phyloP scores from a whole-genome alignment of 2,113 vertebrate species.

The Echinops telfairi region DNA sequence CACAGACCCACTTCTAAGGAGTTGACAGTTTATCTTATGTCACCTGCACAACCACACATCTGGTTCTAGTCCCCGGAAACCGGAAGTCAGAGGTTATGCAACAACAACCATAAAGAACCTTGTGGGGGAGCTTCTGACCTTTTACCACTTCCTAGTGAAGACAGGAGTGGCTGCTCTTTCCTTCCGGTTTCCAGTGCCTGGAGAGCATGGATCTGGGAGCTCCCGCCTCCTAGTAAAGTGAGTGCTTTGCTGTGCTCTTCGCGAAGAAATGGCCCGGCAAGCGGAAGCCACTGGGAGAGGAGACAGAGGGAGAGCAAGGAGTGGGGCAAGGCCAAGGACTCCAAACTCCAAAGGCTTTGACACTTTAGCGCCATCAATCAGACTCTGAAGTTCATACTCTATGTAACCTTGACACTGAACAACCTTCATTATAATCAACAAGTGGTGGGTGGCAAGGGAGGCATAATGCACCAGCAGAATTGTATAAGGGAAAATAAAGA shows the following conservation, averaged over 20 bases:
- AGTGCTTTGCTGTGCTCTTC: not conserved
- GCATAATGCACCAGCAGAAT: not conserved
- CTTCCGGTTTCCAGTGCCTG: not conserved
- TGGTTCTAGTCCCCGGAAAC: not conserved
- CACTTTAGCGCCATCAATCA: not conserved
- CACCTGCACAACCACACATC: not conserved
- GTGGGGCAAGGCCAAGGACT: not conserved
- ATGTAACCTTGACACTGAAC: not conserved
- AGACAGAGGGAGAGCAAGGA: not conserved
- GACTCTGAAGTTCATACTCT: not conserved
- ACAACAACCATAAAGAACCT: not conserved
- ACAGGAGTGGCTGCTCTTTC: not conserved
- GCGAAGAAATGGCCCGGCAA: not conserved
- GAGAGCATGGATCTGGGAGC: not conserved
- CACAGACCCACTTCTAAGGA: not conserved
- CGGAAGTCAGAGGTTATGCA: slow-evolving; percentile 1
- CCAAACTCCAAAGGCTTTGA: not conserved
- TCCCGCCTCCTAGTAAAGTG: not conserved
- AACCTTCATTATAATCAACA: not conserved
- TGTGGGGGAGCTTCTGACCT: not conserved
- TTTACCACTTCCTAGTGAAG: not conserved
- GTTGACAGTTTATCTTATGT: not conserved
- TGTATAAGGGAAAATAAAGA: not conserved
- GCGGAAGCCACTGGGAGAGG: not conserved
- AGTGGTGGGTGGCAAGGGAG: not conserved